Base-by-base conservation (phyloP, 2,113 vertebrate species). In the Serinus canaria region DNA sequence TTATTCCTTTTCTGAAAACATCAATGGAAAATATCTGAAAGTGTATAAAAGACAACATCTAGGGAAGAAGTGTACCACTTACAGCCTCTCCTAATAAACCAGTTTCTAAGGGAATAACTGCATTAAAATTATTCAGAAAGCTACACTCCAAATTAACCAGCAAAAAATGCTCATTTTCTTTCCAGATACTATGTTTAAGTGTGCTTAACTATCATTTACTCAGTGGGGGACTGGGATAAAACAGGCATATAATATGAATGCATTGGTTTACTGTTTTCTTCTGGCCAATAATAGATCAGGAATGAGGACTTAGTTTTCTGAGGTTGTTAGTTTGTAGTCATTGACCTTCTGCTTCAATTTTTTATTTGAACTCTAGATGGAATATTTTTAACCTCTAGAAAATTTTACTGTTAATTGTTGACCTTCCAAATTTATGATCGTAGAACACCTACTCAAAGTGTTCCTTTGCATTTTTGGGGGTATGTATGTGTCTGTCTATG, bases 111-210 rank as follows among this genome's bases (percentile, higher is more conserved):
- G 43, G 60, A 95, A 93, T 91, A 91, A 70, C 28, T 66, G 17
- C 52, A 78, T 58, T 66, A 91, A 86, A 90, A 94, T 97, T 89
- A 95, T 93, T 96, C 87, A 92, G 53, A 94, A 23, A 90, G 35
- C 67, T 95, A 90, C n/a, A 79, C n/a, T 93, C 91, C 58, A 96
- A 97, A 97, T 96, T 96, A 97, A 93, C 52, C 19, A 73, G 35
- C 35, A 95, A 92, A 95, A 94, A 90, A 44, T 50, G 53, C 19
- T 93, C 41, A 39, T 83, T 96, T 95, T 96, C 67, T 91, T 95
- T 91, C 82, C 90, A 92, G 39, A 62, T 63, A 56, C 27, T 37
- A 27, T 60, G 35, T 79, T 31, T 44, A 76, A 92, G 50, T 39
- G 39, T 83, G 44, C 68, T 89, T 95, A 85, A 72, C 68, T 95